These are phyloP conservation scores for Tragelaphus imberbis DNA, from an alignment of 2,113 vertebrate genomes.

Conservation along the genomic window DNA sequence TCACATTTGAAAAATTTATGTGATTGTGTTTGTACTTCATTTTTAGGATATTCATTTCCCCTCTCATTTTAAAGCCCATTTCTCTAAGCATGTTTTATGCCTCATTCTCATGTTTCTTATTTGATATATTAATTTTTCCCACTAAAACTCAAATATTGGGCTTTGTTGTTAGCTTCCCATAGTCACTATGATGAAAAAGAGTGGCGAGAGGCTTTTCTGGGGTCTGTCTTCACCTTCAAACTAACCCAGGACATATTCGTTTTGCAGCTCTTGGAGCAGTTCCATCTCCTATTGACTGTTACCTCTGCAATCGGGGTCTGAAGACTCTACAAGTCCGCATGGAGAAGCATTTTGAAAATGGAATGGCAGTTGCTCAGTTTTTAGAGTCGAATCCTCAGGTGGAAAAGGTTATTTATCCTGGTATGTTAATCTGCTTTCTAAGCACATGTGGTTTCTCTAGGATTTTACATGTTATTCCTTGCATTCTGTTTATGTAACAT, in stretches of 20 bases:
- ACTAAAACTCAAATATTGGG: not conserved
- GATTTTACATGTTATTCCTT: not conserved
- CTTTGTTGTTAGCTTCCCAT: not conserved
- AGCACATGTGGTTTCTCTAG: not conserved
- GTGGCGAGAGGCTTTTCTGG: not conserved
- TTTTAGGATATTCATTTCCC: not conserved
- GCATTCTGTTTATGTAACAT: not conserved
- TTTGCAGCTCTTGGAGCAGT: conserved; percentile 87
- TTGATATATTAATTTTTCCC: not conserved
- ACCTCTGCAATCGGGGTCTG: conserved; percentile 89
- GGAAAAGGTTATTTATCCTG: conserved; percentile 91
- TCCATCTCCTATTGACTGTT: conserved; percentile 95
- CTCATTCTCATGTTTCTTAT: not conserved
- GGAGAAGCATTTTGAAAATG: conserved; percentile 91
- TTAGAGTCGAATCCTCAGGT: conserved; percentile 86
- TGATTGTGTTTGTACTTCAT: not conserved
- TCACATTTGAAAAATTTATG: not conserved
- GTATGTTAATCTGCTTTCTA: conserved; percentile 68
- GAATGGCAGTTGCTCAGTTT: conserved; percentile 84
- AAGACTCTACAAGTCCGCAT: conserved; percentile 93
- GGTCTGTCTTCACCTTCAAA: not conserved
- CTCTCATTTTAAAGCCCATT: not conserved
- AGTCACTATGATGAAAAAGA: not conserved
- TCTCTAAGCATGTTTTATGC: not conserved
- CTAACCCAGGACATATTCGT: not conserved